Base-by-base conservation (phyloP, 2,888 invertebrate genomes). In the Athrips mouffetella region DNA sequence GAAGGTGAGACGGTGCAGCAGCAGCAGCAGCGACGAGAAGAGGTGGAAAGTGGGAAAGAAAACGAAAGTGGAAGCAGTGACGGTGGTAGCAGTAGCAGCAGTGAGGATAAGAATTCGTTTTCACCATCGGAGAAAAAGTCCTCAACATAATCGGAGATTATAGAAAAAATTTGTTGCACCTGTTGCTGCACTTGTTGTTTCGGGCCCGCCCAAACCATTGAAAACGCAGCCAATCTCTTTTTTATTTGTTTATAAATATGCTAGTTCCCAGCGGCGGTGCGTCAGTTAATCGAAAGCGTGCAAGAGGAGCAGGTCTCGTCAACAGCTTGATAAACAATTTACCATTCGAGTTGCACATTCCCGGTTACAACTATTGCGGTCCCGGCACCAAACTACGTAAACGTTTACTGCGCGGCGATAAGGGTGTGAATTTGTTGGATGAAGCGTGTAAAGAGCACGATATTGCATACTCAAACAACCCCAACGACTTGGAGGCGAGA, bases 381-480 rank as follows among this genome's bases (percentile, higher is more conserved):
- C n/a, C n/a, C 1, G 62, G 62, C 3, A 64, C 62, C 44, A 66
- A 58, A 47, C 55, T 57, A 63, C 46, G 51, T 57, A 62, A 57
- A 65, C 58, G 49, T 57, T 62, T 50, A 57, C 57, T 3, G 64
- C 65, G 74, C 25, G 70, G 69, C 11, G 73, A 76, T 59, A 48
- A 25, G 18, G 72, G 73, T 13, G 57, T 59, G 0, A 61, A 61
- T 41, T n/a, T 46, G 15, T 30, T 60, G 25, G 58, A 62, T 44
- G 55, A 57, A 39, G 47, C 40, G 42, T 60, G 61, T 47, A 61
- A 49, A 39, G 5, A 49, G 3, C 60, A 59, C 54, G 60, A 60
- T 25, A 60, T 58, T 39, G 54, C 58, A 8, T 60, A 58, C 39
- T 15, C 37, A 10, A 45, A 57, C 35, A 4, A 30, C 29, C 31